Evolutionary conservation across 2,888 invertebrate species (phyloP).

Genomic region (Timema podura): DNA sequence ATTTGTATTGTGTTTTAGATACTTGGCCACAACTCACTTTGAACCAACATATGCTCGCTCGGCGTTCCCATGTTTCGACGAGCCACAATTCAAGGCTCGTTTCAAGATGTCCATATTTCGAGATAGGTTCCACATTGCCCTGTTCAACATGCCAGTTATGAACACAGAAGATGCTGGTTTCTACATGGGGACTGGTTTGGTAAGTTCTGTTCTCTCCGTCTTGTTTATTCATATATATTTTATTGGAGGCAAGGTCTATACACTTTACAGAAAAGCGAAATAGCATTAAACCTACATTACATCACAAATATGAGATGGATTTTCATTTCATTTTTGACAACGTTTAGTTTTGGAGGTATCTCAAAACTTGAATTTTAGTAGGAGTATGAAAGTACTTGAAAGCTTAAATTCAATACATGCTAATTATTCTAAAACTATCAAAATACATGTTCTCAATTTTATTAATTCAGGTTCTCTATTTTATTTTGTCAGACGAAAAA

Average conservation of each 20-base stretch:
- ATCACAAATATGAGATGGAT: too few relatives aligned
- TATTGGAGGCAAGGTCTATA: neutral
- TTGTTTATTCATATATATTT: constrained; percentile 13
- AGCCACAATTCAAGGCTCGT: constrained; percentile 75
- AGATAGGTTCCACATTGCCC: constrained; percentile 73
- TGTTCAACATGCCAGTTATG: constrained; percentile 76
- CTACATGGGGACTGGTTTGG: constrained; percentile 72
- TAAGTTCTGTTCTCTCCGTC: constrained; percentile 43
- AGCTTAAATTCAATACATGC: too few relatives aligned
- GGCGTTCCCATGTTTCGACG: constrained; percentile 81
- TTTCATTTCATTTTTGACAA: too few relatives aligned
- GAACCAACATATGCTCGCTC: constrained; percentile 76
- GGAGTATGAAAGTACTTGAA: too few relatives aligned
- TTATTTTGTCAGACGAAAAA: too few relatives aligned
- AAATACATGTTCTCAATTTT: too few relatives aligned
- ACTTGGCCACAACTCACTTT: constrained; percentile 78
- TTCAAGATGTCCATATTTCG: constrained; percentile 77
- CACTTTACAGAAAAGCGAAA: too few relatives aligned
- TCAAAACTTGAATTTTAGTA: too few relatives aligned
- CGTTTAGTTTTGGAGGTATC: too few relatives aligned
- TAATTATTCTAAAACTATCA: too few relatives aligned
- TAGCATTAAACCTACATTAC: too few relatives aligned
- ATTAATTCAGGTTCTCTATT: too few relatives aligned
- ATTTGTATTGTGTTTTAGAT: constrained; percentile 45
- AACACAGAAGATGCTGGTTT: constrained; percentile 75